Evolutionary conservation across 2,113 vertebrate species (phyloP).

Genomic region (Neolamprologus tretocephalus): DNA sequence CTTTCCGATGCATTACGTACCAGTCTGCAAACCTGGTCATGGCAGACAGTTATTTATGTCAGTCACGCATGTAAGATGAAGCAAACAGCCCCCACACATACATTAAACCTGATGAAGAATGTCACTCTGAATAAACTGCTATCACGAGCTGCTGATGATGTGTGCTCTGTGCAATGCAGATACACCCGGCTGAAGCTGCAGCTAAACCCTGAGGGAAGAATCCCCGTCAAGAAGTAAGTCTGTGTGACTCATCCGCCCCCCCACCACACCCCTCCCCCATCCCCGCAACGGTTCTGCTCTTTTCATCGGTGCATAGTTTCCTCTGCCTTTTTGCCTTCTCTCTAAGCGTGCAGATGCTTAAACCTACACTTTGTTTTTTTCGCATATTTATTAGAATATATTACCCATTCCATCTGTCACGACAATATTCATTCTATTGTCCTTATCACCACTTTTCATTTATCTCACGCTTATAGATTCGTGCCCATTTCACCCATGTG

Average conservation of each 20-base stretch:
- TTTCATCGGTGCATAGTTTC: slow-evolving; percentile 2
- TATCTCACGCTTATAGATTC: not conserved
- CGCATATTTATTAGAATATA: not conserved
- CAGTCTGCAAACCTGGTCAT: not conserved
- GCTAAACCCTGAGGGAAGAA: slow-evolving; percentile 89
- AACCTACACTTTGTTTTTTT: not conserved
- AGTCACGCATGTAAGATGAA: not conserved
- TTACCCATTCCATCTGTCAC: not conserved
- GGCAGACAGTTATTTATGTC: not conserved
- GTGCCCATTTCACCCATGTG: not conserved
- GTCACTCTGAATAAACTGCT: not conserved
- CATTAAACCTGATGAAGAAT: not conserved
- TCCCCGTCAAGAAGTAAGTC: slow-evolving; percentile 97
- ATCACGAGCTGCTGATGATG: not conserved
- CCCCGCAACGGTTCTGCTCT: not conserved
- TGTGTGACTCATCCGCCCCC: slow-evolving; percentile 9
- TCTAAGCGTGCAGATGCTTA: not conserved
- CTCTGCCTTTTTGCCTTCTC: not conserved
- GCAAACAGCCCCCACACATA: not conserved
- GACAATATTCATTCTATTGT: not conserved
- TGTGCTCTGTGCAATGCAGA: slow-evolving; percentile 67
- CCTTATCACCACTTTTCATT: not conserved
- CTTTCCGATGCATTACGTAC: not conserved
- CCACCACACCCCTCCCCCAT: not conserved
- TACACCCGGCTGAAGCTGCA: slow-evolving; percentile 91